These are phyloP conservation scores for Patiria miniata DNA, from an alignment of 35 echinoderm and acorn worm species.

Conservation along the genomic window DNA sequence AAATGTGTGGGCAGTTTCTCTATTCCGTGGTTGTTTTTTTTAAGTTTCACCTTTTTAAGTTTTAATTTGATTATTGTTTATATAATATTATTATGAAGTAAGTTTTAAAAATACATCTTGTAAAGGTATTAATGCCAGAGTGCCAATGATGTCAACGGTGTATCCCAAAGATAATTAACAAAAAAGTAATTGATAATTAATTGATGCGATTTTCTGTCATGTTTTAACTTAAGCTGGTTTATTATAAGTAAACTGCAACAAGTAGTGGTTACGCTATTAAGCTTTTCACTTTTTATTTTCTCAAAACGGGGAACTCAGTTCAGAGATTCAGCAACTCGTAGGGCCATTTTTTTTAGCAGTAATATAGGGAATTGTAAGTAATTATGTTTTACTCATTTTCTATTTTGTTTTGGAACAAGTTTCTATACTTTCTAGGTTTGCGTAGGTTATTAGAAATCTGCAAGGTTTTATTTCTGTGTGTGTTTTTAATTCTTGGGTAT, in stretches of 20 bases:
- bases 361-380: not conserved
- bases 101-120: conserved; percentile 26
- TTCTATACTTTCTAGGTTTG: not conserved
- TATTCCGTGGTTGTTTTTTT: not conserved
- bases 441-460: not conserved
- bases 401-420: not conserved
- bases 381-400: not conserved
- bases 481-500: conserved; percentile 8
- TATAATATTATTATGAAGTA: conserved; percentile 27
- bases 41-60: conserved; percentile 29
- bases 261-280: not conserved
- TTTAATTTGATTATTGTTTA: conserved; percentile 23
- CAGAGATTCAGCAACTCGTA: conserved; percentile 4
- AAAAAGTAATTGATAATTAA: conserved; percentile 9
- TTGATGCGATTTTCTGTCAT: conserved; percentile 23
- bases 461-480: not conserved
- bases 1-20: not conserved
- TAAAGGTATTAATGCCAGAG: conserved; percentile 16
- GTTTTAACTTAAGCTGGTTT: conserved; percentile 22
- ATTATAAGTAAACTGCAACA: not conserved
- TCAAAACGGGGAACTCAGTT: conserved; percentile 8
- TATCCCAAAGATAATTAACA: conserved; percentile 25
- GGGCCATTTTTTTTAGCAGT: not conserved
- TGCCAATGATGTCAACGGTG: conserved; percentile 16
- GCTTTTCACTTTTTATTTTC: too few relatives aligned